Conservation (phyloP, 2,888 invertebrate genomes). For the Mylabris sibirica region DNA sequence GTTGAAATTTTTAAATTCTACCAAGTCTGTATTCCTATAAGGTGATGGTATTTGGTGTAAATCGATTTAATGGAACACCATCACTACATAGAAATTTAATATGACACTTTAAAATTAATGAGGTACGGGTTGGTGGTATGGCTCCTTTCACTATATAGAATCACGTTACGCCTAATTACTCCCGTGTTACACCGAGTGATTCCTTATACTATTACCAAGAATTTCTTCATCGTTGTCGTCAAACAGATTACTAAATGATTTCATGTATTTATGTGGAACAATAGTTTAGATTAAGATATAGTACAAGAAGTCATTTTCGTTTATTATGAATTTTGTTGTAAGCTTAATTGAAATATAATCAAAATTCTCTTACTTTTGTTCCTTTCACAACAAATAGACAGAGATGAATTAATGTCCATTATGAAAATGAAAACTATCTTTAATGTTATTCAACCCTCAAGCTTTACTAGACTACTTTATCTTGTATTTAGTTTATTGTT, state of each 20-base stretch:
- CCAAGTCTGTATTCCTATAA: not conserved
- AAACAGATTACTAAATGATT: conserved; percentile 39
- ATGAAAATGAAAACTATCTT: not conserved
- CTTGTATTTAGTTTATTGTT: no score
- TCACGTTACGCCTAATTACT: conserved; percentile 28
- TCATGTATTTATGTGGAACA: conserved; percentile 34
- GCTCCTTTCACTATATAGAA: conserved; percentile 30
- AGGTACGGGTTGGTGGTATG: conserved; percentile 24
- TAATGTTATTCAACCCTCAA: no score
- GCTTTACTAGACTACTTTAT: no score
- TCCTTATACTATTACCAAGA: conserved; percentile 40
- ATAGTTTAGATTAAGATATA: conserved; percentile 34
- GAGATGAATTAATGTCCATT: not conserved
- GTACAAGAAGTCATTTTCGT: conserved; percentile 25
- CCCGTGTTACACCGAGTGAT: conserved; percentile 27
- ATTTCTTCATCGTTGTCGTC: conserved; percentile 43
- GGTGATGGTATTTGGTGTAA: not conserved
- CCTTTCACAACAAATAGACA: not conserved
- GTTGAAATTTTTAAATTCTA: not conserved
- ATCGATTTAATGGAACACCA: conserved; percentile 20
- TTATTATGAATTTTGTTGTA: conserved; percentile 21
- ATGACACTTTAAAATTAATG: conserved; percentile 37
- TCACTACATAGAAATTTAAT: conserved; percentile 28
- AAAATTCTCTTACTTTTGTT: conserved; percentile 19
- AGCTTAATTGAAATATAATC: conserved; percentile 35